Evolutionary conservation across 2,888 invertebrate species (phyloP), one percentile per base, ranked within the genome.

Genomic region (Dolichopus griseipennis): DNA sequence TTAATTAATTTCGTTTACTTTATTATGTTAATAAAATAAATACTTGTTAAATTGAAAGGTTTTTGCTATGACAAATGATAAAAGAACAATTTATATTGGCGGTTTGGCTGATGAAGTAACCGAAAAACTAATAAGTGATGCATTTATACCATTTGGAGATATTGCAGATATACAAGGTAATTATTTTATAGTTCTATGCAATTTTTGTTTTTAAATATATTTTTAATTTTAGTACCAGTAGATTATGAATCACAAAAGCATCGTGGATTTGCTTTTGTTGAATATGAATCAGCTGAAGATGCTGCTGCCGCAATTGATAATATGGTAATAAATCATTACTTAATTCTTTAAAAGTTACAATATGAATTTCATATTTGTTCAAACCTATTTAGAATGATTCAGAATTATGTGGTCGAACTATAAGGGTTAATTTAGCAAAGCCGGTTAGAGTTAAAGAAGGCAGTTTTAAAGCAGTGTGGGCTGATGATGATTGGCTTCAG

Each of bases 241-340:
- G 99, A 99, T 83, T 99, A 97, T 84, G 97, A 98, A 82, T 90
- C 91, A 68, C 96, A 97, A 78, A 96, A 95, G 77, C 97, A 98
- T 78, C 85, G 97, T 76, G 97, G 97, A n/a, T 99, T 97, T 83
- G 97, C 97, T 0, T 99, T 99, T 79, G 91, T 99, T 72, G 99
- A 99, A 83, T 99, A 95, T 83, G 99, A 99, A 83, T 86, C 89
- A 73, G 91, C 94, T 10, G 98, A 98, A 83, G 99, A 99, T 87
- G 97, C 98, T n/a, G 91, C 94, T 12, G 93, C 97, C 43, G 97
- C 98, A 65, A 97, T 99, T 75, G 98, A 99, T 81, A 99, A 99
- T 77, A 97, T 99, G 98, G 95, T 95, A 82, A 76, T 64, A 21
- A 37, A 68, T 20, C 12, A 43, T 66, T 65, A 34, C 15, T 62